Conservation (phyloP, 2,113 vertebrate species). For the Neogobius melanostomus region DNA sequence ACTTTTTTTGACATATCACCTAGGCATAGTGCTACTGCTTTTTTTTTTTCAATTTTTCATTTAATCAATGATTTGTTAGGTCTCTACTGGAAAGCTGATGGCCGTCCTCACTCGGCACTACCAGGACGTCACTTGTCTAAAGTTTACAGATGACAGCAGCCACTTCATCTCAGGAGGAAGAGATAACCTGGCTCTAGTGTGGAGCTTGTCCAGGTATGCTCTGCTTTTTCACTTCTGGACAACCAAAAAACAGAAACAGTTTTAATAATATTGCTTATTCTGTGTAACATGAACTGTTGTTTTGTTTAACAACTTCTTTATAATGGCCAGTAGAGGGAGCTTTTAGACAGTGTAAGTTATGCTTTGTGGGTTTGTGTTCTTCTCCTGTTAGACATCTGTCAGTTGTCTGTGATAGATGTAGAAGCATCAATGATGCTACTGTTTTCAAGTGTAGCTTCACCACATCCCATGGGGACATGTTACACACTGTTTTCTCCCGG, state of each 20-base stretch:
- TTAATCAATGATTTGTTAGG: constrained; percentile 68
- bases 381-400: background rate
- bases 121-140: constrained; percentile 90
- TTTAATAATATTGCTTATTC: background rate
- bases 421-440: no score
- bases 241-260: background rate
- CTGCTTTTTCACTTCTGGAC: background rate
- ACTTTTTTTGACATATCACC: no score
- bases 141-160: constrained; percentile 92
- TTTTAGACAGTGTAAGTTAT: background rate
- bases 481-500: background rate
- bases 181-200: constrained; percentile 90
- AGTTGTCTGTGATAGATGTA: background rate
- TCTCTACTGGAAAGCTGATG: constrained; percentile 88
- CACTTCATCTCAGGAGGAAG: constrained; percentile 93
- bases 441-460: background rate
- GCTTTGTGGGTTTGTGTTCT: background rate
- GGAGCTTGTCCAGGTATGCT: constrained; percentile 88
- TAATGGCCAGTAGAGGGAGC: constrained; percentile 2
- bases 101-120: constrained; percentile 90
- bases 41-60: no score
- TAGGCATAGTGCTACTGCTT: no score
- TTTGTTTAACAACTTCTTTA: background rate
- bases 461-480: background rate
- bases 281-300: background rate